Evolutionary conservation across 2,888 invertebrate species (phyloP).

Genomic region (Amiota communis): DNA sequence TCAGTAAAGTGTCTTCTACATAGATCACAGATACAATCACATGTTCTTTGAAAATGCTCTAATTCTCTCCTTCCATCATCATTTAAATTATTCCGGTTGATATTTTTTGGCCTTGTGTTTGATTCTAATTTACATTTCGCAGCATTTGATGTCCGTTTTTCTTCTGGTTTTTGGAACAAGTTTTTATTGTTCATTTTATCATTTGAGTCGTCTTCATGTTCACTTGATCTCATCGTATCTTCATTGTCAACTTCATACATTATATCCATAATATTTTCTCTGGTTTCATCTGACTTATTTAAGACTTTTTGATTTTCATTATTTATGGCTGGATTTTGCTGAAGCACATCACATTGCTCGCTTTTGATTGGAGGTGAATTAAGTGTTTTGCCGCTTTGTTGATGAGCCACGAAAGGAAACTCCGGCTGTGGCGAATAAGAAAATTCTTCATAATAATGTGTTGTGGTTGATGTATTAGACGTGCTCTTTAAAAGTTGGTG

Average conservation of each 20-base stretch:
- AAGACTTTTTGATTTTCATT: not conserved
- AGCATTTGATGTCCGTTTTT: too few species aligned
- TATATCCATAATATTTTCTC: too few species aligned
- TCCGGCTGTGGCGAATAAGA: not conserved
- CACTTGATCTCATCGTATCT: too few species aligned
- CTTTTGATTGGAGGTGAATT: too few species aligned
- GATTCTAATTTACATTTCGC: not conserved
- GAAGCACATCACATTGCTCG: too few species aligned
- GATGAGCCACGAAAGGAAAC: not conserved
- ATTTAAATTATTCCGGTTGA: not conserved
- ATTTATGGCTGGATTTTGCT: too few species aligned
- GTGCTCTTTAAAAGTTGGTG: slow-evolving; percentile 25
- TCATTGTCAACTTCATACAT: too few species aligned
- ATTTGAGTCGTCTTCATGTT: not conserved
- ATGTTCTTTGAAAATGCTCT: slow-evolving; percentile 52
- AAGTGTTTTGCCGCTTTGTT: not conserved
- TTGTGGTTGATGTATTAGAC: not conserved
- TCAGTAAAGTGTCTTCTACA: slow-evolving; percentile 58
- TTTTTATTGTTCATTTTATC: not conserved
- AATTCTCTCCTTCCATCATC: too few species aligned
- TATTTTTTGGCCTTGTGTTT: not conserved
- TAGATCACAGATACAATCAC: slow-evolving; percentile 56
- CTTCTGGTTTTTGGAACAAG: too few species aligned
- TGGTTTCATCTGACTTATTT: too few species aligned
- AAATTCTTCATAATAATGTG: not conserved